A percentile compares a stretch with the other conserved stretches of the same genome.
Conservation (phyloP, 2,113 vertebrate species). For the Phalacrocorax aristotelis region DNA sequence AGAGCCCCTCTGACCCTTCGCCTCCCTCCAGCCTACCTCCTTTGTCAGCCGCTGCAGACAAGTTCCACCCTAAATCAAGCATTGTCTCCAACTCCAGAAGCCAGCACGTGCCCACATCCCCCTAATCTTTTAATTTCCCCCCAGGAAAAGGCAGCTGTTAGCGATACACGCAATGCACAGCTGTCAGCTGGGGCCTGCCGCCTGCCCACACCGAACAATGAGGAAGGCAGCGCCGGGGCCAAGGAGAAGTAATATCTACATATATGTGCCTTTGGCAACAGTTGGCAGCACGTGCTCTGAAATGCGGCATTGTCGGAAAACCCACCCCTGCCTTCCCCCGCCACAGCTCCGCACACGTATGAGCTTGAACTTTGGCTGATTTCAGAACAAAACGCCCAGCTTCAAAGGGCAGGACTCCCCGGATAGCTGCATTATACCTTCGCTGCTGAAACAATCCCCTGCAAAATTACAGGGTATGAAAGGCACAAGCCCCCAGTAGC, state of each 20-base stretch:
- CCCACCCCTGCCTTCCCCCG: neutral
- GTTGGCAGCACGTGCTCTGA: constrained; percentile 89
- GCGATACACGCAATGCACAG: constrained; percentile 85
- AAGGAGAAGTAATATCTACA: constrained; percentile 51
- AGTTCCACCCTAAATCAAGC: constrained; percentile 83
- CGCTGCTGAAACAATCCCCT: constrained; percentile 23
- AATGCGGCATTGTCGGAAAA: constrained; percentile 62
- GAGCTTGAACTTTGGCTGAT: constrained; percentile 48
- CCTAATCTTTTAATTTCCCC: constrained; percentile 88
- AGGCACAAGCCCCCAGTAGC: neutral
- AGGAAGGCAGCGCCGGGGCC: constrained; percentile 30
- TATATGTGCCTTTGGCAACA: constrained; percentile 84
- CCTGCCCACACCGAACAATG: constrained; percentile 76
- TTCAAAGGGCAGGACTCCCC: constrained; percentile 55
- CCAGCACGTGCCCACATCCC: constrained; percentile 83
- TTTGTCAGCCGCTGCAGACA: constrained; percentile 79
- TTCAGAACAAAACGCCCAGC: constrained; percentile 30
- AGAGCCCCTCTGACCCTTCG: constrained; percentile 70
- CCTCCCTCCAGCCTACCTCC: constrained; percentile 65
- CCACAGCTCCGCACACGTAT: neutral
- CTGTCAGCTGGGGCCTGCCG: constrained; percentile 83
- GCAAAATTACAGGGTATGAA: constrained; percentile 39
- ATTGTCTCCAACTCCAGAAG: constrained; percentile 80
- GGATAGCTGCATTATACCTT: constrained; percentile 35
- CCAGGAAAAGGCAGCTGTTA: constrained; percentile 91